Base-by-base conservation (phyloP, 2,113 vertebrate genomes). In the Corydoras sp. region DNA sequence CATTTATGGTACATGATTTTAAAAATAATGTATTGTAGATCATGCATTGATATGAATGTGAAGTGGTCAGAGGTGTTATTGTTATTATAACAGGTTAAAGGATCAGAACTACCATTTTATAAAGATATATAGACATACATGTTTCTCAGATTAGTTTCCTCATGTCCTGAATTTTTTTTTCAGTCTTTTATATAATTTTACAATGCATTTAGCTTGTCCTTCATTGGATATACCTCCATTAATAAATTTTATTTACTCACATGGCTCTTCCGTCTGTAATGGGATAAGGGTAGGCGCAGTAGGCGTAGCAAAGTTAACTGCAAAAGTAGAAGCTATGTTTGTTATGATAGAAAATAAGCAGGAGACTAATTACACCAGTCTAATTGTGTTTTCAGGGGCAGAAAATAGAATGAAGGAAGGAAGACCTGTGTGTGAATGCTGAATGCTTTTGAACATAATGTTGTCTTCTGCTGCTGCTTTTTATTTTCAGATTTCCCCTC, bases 401-500 rank as follows among this genome's bases (percentile, higher is more conserved):
- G 63, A 48, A n/a, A 15, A 48, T 8, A 24, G 62, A 49, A 18
- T 2, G 35, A 64, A n/a, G 48, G 9, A 18, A 24, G 3, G 65
- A 24, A n/a, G 53, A n/a, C 9, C 30, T 54, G 48, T 15, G 58
- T 43, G 63, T 35, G 58, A 43, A 43, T 43, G 7, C 35, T 8
- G 4, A 1, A 43, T 43, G 35, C 35, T 8, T 43, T 43, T 18
- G 11, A 2, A 9, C 15, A 9, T 48, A 51, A 58, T 62, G n/a
- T 58, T 64, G 50, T 59, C 29, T 35, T 65, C 15, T 53, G 18
- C n/a, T 65, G 51, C 8, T 35, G 53, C n/a, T 71, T 32, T 10
- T 72, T 31, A 11, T 69, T 58, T 31, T 50, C 84, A 95, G 93
- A 91, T 73, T 92, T 93, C 67, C 90, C 92, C 54, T 93, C 93